These are phyloP conservation scores for Melanotaenia maccullochi DNA, from an alignment of 2,797 vertebrate genomes.

Conservation along the genomic window DNA sequence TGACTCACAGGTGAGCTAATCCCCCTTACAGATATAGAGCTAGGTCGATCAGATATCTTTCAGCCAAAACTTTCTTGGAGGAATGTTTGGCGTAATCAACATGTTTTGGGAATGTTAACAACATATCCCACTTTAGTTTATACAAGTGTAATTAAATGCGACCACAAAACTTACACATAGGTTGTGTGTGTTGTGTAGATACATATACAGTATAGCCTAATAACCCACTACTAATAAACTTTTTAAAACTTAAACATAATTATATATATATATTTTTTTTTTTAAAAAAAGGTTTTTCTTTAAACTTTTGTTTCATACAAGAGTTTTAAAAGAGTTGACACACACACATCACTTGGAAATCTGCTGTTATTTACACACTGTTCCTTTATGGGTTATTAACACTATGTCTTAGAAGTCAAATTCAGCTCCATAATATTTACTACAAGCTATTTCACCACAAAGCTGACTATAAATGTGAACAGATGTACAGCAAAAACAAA, in stretches of 20 bases:
- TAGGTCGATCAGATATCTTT: background rate
- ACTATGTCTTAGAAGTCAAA: background rate
- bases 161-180: too few species aligned
- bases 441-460: background rate
- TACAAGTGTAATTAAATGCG: too few species aligned
- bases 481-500: background rate
- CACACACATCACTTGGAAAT: background rate
- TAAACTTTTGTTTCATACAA: too few species aligned
- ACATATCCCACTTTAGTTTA: too few species aligned
- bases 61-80: background rate
- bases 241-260: background rate
- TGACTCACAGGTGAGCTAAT: slow-evolving; percentile 61
- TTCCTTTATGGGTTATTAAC: background rate
- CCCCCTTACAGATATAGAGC: background rate
- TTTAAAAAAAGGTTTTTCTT: too few species aligned
- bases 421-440: background rate
- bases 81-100: background rate
- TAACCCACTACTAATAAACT: background rate
- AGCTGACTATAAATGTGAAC: background rate
- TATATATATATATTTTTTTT: too few species aligned
- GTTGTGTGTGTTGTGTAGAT: background rate
- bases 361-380: background rate
- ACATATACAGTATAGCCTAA: too few species aligned
- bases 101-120: background rate
- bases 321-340: background rate